Conservation (phyloP, 2,888 invertebrate genomes). For the Calameuta idolon region DNA sequence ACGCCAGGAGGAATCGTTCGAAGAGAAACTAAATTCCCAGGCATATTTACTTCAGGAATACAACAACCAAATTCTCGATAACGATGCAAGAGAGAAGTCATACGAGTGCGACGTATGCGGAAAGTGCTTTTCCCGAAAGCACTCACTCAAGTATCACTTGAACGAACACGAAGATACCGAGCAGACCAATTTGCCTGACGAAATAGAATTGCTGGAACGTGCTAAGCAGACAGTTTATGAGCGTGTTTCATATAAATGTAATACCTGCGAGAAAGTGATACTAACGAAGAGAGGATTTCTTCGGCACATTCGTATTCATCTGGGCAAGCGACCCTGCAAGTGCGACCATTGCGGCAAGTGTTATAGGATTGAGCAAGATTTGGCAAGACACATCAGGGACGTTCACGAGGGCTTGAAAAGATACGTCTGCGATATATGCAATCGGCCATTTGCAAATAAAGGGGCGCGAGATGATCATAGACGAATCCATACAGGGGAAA, state of each 20-base stretch:
- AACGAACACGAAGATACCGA: slow-evolving; percentile 29
- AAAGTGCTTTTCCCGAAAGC: slow-evolving; percentile 37
- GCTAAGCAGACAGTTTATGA: slow-evolving; percentile 49
- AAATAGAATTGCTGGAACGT: slow-evolving; percentile 46
- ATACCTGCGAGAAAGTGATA: slow-evolving; percentile 64
- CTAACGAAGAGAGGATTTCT: slow-evolving; percentile 61
- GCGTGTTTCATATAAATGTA: slow-evolving; percentile 63
- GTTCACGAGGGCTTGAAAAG: slow-evolving; percentile 69
- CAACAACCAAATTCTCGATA: background rate
- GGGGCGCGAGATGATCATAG: slow-evolving; percentile 69
- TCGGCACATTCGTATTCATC: slow-evolving; percentile 69
- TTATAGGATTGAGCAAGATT: slow-evolving; percentile 68
- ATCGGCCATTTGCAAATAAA: slow-evolving; percentile 68
- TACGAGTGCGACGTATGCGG: slow-evolving; percentile 40
- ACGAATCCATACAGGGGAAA: slow-evolving; percentile 66
- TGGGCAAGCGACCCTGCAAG: slow-evolving; percentile 64
- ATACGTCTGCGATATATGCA: slow-evolving; percentile 68
- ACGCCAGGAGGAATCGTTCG: background rate
- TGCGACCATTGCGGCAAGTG: slow-evolving; percentile 70
- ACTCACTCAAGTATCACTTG: slow-evolving; percentile 40
- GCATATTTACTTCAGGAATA: background rate
- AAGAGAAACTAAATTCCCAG: background rate
- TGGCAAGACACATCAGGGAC: slow-evolving; percentile 70
- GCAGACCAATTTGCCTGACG: slow-evolving; percentile 34
- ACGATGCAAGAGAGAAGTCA: slow-evolving; percentile 15